Evolutionary conservation across 2,888 invertebrate species (phyloP), one percentile per base, ranked within the genome.

Genomic region (Callinectes sapidus): DNA sequence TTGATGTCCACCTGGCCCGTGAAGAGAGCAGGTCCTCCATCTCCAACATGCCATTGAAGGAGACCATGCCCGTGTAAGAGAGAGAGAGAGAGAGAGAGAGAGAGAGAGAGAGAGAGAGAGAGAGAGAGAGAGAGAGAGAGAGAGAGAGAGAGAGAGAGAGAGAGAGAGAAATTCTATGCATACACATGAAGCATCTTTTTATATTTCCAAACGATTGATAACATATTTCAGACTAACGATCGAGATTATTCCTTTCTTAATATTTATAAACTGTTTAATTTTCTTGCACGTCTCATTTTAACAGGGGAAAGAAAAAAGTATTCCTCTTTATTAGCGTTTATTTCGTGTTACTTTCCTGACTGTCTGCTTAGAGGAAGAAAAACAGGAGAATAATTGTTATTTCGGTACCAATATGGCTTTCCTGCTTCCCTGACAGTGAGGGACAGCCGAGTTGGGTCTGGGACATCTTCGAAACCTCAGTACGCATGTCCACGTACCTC

Each of bases 31-130:
- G 98, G 97, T 96, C 97, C 54, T 97, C 98, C 0, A 96, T 98
- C 55, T 98, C 98, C 42, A 98, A 98, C 95, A 98, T 98, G 98
- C 97, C 97, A 90, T 81, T 95, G 23, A 89, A 90, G 39, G 92
- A 66, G 5, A 93, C 94, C 8, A 35, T 55, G 14, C 90, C 92
- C 35, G 18, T 93, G 93, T 92, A 39, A 88, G 89, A 6, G 48
- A 35, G 35, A 35, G 35, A 81, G 81, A 81, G 81, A 81, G 16
- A 81, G 81, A 35, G 81, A 81, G 81, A 81, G 81, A 35, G 81
- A 81, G 35, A 16, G 81, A 81, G 81, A 35, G 35, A 35, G 81
- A 81, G 81, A 35, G 81, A 81, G 81, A 81, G 81, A 81, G 81
- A 35, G 35, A 81, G 35, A 81, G 81, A 61, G 35, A 81, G 35